Base-by-base conservation (phyloP, 2,113 vertebrate species). In the Menidia beryllina region DNA sequence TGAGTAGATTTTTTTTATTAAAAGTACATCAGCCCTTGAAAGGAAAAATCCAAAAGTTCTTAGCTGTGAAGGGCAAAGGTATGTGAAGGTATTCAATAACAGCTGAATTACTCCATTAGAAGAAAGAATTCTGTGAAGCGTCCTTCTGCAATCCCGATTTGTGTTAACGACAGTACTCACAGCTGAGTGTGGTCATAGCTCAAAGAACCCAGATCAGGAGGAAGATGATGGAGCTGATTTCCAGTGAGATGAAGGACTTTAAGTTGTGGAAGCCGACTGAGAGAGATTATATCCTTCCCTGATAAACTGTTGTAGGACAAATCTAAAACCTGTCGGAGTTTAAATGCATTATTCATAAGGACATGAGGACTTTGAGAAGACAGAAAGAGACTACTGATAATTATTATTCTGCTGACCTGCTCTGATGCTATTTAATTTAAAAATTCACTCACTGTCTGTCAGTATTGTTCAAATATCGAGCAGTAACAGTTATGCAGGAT, bases 261-360 rank as follows among this genome's bases (percentile, higher is more conserved):
- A 38, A 98, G 93, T 39, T n/a, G 79, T 7, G 93, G 86, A 48
- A 97, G 87, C 27, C 75, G 53, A 56, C 95, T 89, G 50, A 96
- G 49, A 0, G 84, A 79, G 73, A 82, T 58, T 36, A 96, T 43
- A 47, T 86, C 92, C 52, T 93, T 88, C 2, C 83, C 72, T 25
- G 87, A 92, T 71, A 96, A 76, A 56, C 69, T 91, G 82, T 97
- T 97, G 83, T 93, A 96, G 59, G 96, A 96, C 67, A 98, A 90
- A 86, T 97, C 93, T 91, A 98, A 83, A 64, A 93, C 85, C 96
- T 97, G 75, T 15, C 15, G 39, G 15, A 51, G 61, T 78, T 61
- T 1, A 78, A 79, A 61, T 25, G 14, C 21, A 62, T 51, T 0
- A 6, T 51, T 62, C 2, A 14, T 24, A 60, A 10, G 10, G 49